A percentile compares a stretch with the other conserved stretches of the same genome.
These are phyloP conservation scores for Cercopithecus neglectus DNA, from an alignment of 2,797 vertebrate genomes.

Conservation along the genomic window DNA sequence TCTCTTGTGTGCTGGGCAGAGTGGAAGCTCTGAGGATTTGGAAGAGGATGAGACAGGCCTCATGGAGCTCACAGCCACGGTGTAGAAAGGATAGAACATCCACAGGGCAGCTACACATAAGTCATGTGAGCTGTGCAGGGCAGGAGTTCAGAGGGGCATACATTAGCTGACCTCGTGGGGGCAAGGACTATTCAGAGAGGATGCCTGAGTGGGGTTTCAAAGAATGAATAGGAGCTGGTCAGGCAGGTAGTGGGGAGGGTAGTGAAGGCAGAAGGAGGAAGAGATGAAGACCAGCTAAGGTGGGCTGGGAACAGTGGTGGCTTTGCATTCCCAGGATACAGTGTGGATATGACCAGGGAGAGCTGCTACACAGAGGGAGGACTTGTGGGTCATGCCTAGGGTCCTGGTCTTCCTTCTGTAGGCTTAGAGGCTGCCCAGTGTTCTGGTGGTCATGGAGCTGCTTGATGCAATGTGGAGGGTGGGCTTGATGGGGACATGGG, in stretches of 20 bases:
- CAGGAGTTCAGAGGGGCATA: background rate
- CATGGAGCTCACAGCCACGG: background rate
- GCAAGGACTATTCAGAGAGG: background rate
- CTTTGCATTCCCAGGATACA: rapidly evolving
- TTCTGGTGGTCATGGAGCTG: rapidly evolving
- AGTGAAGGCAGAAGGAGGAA: background rate
- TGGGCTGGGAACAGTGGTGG: rapidly evolving
- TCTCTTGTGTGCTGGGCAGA: background rate
- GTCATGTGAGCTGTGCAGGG: rapidly evolving
- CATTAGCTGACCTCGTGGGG: background rate
- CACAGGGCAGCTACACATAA: rapidly evolving
- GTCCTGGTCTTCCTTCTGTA: background rate
- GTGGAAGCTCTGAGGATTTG: background rate
- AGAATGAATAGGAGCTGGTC: background rate
- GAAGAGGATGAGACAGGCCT: rapidly evolving
- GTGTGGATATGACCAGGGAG: too few species aligned
- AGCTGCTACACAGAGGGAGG: rapidly evolving
- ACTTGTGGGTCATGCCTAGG: rapidly evolving
- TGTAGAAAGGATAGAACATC: rapidly evolving
- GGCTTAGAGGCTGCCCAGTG: rapidly evolving
- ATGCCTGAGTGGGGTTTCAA: rapidly evolving
- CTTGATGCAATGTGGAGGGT: rapidly evolving
- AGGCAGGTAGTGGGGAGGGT: background rate
- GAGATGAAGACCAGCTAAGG: rapidly evolving
- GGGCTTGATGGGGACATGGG: background rate